These are phyloP conservation scores for Cecidostiba fungosa DNA, from an alignment of 2,888 invertebrate species.

Conservation along the genomic window DNA sequence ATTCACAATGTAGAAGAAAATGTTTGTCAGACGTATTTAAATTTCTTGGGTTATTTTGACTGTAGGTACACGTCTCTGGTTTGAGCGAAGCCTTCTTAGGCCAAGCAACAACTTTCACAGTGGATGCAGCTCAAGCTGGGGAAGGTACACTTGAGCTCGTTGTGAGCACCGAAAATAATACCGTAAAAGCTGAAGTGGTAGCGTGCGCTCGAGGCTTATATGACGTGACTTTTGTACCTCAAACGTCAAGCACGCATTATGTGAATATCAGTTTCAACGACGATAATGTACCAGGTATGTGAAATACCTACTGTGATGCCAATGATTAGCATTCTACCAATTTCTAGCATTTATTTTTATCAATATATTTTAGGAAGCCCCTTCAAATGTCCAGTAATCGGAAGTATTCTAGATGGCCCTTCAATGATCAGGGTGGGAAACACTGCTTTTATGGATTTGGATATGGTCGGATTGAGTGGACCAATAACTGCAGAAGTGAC, in stretches of 20 bases:
- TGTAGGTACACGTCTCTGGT: slow-evolving; percentile 77
- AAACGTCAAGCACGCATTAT: slow-evolving; percentile 93
- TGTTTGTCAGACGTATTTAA: neutral
- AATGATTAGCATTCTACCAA: neutral
- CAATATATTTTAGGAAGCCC: slow-evolving; percentile 86
- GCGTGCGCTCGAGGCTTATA: slow-evolving; percentile 95
- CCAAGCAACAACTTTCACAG: slow-evolving; percentile 94
- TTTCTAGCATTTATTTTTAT: slow-evolving; percentile 42
- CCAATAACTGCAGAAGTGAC: slow-evolving; percentile 80
- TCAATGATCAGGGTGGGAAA: slow-evolving; percentile 77
- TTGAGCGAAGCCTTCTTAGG: slow-evolving; percentile 82
- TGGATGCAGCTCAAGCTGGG: slow-evolving; percentile 97
- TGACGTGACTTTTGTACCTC: slow-evolving; percentile 95
- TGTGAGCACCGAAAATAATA: slow-evolving; percentile 93
- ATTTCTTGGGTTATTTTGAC: neutral
- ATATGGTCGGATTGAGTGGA: slow-evolving; percentile 79
- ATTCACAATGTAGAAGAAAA: neutral
- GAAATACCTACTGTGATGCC: neutral
- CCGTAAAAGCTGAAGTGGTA: slow-evolving; percentile 93
- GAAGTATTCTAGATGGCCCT: slow-evolving; percentile 79
- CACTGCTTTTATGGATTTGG: slow-evolving; percentile 78
- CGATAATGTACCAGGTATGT: slow-evolving; percentile 87
- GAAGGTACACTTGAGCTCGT: slow-evolving; percentile 96
- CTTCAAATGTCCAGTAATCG: slow-evolving; percentile 88
- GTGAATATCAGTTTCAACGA: slow-evolving; percentile 97